phyloP scores from a whole-genome alignment of 2,113 vertebrate species.

The Scopus umbretta region DNA sequence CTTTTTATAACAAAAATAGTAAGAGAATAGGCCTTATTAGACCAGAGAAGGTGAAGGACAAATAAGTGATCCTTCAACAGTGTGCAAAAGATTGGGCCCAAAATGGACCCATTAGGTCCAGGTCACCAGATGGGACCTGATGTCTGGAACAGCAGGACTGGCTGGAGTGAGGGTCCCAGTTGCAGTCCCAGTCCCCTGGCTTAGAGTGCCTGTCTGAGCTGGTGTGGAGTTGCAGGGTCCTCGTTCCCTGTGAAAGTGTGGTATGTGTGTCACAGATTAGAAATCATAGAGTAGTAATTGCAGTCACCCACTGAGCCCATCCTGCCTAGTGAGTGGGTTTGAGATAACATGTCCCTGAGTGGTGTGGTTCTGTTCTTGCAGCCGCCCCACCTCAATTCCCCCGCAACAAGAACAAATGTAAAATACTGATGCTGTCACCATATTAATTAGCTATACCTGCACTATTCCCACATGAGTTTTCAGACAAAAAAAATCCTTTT shows the following conservation, averaged over 20 bases:
- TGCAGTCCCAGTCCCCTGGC: neutral
- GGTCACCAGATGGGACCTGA: neutral
- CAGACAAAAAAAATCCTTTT: neutral
- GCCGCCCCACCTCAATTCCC: neutral
- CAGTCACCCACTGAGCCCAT: neutral
- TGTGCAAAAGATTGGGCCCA: rapidly evolving
- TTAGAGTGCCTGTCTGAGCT: neutral
- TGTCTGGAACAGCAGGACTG: neutral
- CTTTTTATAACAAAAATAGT: neutral
- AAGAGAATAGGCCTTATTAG: neutral
- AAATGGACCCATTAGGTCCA: rapidly evolving
- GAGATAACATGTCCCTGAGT: neutral
- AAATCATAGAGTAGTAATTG: neutral
- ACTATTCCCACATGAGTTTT: neutral
- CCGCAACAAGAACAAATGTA: neutral
- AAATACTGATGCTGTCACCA: neutral
- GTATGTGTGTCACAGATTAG: rapidly evolving
- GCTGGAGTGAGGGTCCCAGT: neutral
- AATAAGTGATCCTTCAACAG: neutral
- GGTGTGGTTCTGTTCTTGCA: neutral
- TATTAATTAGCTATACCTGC: neutral
- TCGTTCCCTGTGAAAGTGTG: neutral
- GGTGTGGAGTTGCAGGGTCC: neutral
- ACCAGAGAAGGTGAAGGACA: neutral
- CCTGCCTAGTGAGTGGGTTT: neutral